Percentiles rank a stretch among this genome's conserved stretches.
These are phyloP conservation scores for Callyntrura guangdongensis DNA, from an alignment of 2,888 invertebrate species.

Conservation along the genomic window DNA sequence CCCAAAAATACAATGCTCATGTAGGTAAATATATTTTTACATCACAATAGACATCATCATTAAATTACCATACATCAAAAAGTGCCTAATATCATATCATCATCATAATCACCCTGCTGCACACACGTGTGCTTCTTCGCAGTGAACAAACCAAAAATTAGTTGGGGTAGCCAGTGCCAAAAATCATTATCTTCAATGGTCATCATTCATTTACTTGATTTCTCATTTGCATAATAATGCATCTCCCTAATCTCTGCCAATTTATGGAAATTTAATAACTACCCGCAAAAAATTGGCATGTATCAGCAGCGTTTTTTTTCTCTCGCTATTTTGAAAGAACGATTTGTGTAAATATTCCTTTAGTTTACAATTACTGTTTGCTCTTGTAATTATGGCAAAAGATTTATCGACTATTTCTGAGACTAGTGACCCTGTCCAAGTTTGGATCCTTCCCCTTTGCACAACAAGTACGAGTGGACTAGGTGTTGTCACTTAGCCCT, in stretches of 20 bases:
- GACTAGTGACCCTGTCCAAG: slow-evolving; percentile 10
- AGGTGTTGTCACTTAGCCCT: background rate
- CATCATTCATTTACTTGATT: background rate
- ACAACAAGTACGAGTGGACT: background rate
- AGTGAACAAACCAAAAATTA: background rate
- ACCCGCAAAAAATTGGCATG: background rate
- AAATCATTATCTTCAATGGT: background rate
- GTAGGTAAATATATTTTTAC: no score
- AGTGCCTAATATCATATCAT: background rate
- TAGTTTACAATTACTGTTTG: slow-evolving; percentile 8
- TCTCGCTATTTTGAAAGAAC: background rate
- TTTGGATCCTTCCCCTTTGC: background rate
- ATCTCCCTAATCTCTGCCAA: slow-evolving; percentile 4
- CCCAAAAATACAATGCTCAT: no score
- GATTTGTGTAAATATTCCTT: background rate
- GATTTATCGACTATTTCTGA: background rate
- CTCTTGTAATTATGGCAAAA: background rate
- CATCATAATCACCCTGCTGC: background rate
- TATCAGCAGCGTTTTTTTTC: background rate
- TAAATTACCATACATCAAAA: slow-evolving; percentile 9
- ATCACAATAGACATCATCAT: background rate
- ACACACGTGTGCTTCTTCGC: background rate
- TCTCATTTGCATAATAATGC: slow-evolving; percentile 32
- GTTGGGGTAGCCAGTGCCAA: slow-evolving; percentile 7
- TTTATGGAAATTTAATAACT: slow-evolving; percentile 18